Conservation (phyloP, 2,888 invertebrate genomes). For the Atethmia centrago region DNA sequence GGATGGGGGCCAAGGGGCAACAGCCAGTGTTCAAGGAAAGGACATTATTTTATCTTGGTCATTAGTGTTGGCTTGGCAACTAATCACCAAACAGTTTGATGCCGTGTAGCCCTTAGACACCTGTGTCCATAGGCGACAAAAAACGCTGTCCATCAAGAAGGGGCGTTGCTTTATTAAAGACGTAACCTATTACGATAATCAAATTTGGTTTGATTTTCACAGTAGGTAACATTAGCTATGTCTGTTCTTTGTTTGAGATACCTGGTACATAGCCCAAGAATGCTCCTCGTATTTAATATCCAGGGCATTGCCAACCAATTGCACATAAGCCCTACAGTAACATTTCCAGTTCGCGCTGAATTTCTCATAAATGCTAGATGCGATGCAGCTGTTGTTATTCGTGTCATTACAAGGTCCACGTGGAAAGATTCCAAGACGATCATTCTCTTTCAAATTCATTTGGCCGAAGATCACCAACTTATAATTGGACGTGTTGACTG, state of each 20-base stretch:
- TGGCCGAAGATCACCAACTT: conserved; percentile 42
- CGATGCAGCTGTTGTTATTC: conserved; percentile 53
- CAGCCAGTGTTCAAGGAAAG: neutral
- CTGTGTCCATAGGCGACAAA: neutral
- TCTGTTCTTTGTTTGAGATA: neutral
- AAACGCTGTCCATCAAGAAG: neutral
- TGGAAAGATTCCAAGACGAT: conserved; percentile 57
- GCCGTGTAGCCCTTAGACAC: neutral
- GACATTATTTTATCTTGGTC: conserved; percentile 5
- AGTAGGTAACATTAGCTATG: too few relatives aligned
- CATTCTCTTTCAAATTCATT: conserved; percentile 34
- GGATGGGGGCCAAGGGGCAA: too few relatives aligned
- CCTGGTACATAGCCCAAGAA: neutral
- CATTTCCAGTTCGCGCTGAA: conserved; percentile 20
- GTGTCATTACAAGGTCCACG: conserved; percentile 52
- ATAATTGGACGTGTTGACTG: conserved; percentile 7
- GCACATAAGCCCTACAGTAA: conserved; percentile 1
- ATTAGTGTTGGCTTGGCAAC: conserved; percentile 43
- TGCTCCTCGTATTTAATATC: neutral
- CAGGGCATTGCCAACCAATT: neutral
- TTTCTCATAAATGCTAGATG: conserved; percentile 9
- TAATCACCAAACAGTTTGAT: conserved; percentile 21
- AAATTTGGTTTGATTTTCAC: neutral
- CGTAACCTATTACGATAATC: neutral
- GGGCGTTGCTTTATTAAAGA: neutral